These are phyloP conservation scores for Alaudala cheleensis DNA, from an alignment of 2,113 vertebrate species.

Conservation along the genomic window DNA sequence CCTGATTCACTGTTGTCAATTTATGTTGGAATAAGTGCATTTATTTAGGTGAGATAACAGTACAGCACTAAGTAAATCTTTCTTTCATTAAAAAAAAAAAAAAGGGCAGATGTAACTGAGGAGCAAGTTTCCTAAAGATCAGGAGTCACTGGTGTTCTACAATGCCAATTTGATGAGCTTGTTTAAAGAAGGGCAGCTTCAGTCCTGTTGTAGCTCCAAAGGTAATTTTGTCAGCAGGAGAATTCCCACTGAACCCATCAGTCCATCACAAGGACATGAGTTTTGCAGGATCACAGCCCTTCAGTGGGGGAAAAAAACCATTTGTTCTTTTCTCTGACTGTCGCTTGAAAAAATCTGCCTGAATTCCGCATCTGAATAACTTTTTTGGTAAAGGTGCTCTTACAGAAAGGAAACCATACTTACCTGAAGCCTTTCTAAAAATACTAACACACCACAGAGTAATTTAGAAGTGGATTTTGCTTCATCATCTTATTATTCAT, in stretches of 20 bases:
- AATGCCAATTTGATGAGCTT: not conserved
- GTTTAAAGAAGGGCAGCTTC: not conserved
- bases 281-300: not conserved
- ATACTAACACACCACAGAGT: not conserved
- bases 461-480: not conserved
- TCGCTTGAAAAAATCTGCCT: not conserved
- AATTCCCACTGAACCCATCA: not conserved
- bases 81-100: not conserved
- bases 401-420: not conserved
- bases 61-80: not conserved
- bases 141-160: not conserved
- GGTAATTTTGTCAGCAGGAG: not conserved
- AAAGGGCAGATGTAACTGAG: not conserved
- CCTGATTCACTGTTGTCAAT: not conserved
- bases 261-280: accelerated
- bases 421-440: not conserved
- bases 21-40: not conserved
- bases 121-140: constrained; percentile 6
- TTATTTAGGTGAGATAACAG: not conserved
- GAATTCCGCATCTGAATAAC: not conserved
- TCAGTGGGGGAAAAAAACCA: not conserved
- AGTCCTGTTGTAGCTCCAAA: not conserved
- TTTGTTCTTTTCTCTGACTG: not conserved
- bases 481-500: not conserved
- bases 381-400: not conserved